phyloP scores from a whole-genome alignment of 1,140 invertebrate genomes.

The Gryllus bimaculatus region DNA sequence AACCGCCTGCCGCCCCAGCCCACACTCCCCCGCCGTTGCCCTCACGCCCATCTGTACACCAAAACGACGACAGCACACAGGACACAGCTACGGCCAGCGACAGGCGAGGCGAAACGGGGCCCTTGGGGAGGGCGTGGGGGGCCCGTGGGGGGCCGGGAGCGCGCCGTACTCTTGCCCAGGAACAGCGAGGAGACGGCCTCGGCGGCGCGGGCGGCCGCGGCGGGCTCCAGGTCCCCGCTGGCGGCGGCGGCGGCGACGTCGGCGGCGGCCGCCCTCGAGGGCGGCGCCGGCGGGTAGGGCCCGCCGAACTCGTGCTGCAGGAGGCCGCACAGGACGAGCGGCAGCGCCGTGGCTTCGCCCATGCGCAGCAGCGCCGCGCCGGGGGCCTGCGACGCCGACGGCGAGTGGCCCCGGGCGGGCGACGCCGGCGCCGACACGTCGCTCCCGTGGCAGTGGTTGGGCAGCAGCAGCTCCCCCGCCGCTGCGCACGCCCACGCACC shows the following conservation, averaged over 20 bases:
- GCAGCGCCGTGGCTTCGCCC: slow-evolving; percentile 32
- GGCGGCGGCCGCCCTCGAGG: not conserved
- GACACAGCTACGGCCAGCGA: too few species aligned
- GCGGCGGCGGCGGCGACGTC: too few species aligned
- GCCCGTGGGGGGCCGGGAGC: not conserved
- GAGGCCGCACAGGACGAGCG: slow-evolving; percentile 34
- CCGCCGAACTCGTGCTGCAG: slow-evolving; percentile 24
- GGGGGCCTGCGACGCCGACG: not conserved
- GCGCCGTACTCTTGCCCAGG: slow-evolving; percentile 7
- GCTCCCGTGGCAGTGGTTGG: not conserved
- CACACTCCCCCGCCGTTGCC: too few species aligned
- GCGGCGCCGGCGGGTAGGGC: slow-evolving; percentile 3
- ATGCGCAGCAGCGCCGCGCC: slow-evolving; percentile 16
- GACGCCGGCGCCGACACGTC: not conserved
- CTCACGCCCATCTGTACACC: too few species aligned
- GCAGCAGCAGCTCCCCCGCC: not conserved
- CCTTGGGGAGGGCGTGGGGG: not conserved
- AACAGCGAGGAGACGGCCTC: not conserved
- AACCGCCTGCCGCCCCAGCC: too few species aligned
- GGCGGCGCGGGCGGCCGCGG: slow-evolving; percentile 1
- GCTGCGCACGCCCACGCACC: not conserved
- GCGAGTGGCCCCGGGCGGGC: too few species aligned
- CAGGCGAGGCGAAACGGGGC: not conserved
- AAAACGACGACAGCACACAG: too few species aligned
- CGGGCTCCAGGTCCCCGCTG: not conserved